A percentile compares a stretch with the other conserved stretches of the same genome.
phyloP scores from a whole-genome alignment of 2,113 vertebrate species.

The Redunca redunca region DNA sequence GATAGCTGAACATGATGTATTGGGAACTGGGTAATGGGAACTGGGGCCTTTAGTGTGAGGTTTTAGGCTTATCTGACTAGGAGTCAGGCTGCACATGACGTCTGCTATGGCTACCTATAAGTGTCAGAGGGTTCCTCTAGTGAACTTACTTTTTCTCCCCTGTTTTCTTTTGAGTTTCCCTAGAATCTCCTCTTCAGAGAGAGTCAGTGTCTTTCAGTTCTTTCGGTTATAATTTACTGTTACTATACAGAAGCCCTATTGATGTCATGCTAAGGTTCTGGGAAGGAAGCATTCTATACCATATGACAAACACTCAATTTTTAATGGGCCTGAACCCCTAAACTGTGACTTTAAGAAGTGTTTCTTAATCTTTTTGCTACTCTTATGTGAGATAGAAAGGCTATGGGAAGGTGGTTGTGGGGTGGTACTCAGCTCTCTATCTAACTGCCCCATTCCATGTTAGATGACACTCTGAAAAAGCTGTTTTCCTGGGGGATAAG shows the following conservation, averaged over 20 bases:
- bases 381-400: not conserved
- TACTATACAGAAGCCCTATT: not conserved
- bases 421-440: not conserved
- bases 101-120: not conserved
- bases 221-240: not conserved
- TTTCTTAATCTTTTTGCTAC: not conserved
- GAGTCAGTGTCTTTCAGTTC: not conserved
- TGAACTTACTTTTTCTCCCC: not conserved
- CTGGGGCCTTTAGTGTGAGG: not conserved
- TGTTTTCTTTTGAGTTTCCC: not conserved
- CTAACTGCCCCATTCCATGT: not conserved
- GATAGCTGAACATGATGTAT: not conserved
- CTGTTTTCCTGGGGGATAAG: not conserved
- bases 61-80: not conserved
- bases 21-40: not conserved
- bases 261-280: not conserved
- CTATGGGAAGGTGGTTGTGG: too few relatives aligned
- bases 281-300: not conserved
- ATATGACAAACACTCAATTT: not conserved
- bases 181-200: not conserved
- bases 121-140: not conserved
- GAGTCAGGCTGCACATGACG: not conserved
- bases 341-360: not conserved
- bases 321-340: not conserved
- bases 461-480: not conserved